phyloP scores from a whole-genome alignment of 2,888 invertebrate species.

The Vanessa cardui region DNA sequence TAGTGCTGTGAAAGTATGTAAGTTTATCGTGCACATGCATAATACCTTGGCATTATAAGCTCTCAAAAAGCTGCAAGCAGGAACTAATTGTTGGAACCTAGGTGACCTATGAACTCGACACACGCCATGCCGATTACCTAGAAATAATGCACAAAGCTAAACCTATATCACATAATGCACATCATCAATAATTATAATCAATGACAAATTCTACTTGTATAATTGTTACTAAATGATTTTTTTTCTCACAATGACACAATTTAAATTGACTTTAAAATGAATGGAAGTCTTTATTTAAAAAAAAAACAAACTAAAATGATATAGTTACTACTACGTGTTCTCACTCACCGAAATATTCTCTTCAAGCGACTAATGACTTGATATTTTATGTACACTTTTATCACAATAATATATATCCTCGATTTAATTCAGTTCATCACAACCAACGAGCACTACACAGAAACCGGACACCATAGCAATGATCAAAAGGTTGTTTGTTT shows the following conservation, averaged over 20 bases:
- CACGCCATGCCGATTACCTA: conserved; percentile 77
- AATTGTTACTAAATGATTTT: neutral
- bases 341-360: conserved; percentile 80
- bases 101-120: conserved; percentile 55
- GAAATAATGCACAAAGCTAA: conserved; percentile 55
- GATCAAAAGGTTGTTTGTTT: neutral
- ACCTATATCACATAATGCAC: conserved; percentile 14
- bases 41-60: conserved; percentile 79
- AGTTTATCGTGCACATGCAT: conserved; percentile 53
- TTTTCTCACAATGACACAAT: neutral
- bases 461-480: conserved; percentile 29
- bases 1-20: neutral
- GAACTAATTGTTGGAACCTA: conserved; percentile 63
- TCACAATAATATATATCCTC: conserved; percentile 47
- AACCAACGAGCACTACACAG: conserved; percentile 30
- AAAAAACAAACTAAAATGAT: neutral
- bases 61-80: conserved; percentile 76
- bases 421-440: conserved; percentile 43
- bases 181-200: neutral
- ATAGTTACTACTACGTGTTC: neutral
- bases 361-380: conserved; percentile 82
- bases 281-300: neutral
- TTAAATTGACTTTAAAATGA: neutral
- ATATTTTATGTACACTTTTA: conserved; percentile 71
- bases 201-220: neutral